phyloP scores from a whole-genome alignment of 2,113 vertebrate species.

The Nanorana parkeri region DNA sequence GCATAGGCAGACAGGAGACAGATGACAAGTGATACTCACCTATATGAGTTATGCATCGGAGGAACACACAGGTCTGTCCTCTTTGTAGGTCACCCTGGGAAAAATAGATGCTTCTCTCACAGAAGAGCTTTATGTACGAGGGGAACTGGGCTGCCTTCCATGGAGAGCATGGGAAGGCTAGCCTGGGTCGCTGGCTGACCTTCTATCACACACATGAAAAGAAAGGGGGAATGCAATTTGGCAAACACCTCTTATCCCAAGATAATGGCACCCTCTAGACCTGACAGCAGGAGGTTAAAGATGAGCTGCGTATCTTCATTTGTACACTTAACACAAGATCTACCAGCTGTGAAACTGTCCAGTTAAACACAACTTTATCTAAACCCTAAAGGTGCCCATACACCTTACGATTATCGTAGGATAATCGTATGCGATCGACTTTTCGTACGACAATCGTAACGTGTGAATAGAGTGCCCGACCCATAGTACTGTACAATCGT shows the following conservation, averaged over 20 bases:
- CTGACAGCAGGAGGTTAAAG: background rate
- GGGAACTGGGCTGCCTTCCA: constrained; percentile 35
- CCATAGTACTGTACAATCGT: too few species aligned
- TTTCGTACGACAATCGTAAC: too few species aligned
- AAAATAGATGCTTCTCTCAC: constrained; percentile 21
- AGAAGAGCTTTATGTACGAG: constrained; percentile 42
- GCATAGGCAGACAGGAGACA: background rate
- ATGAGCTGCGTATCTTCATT: background rate
- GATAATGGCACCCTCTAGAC: constrained; percentile 14
- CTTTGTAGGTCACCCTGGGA: constrained; percentile 18
- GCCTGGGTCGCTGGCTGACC: constrained; percentile 7
- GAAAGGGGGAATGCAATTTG: constrained; percentile 24
- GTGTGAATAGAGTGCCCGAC: too few species aligned
- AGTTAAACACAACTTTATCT: too few species aligned
- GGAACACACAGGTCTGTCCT: background rate
- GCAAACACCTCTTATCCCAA: constrained; percentile 38
- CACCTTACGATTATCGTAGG: too few species aligned
- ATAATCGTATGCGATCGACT: too few species aligned
- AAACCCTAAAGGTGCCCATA: too few species aligned
- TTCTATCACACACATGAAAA: constrained; percentile 42
- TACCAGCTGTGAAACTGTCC: background rate
- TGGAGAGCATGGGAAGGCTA: constrained; percentile 45
- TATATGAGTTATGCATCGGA: constrained; percentile 4
- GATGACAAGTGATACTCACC: constrained; percentile 4
- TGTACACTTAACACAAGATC: background rate